A percentile compares a stretch with the other conserved stretches of the same genome.
Evolutionary conservation across 2,888 invertebrate species (phyloP).

Genomic region (Polydrusus tereticollis): DNA sequence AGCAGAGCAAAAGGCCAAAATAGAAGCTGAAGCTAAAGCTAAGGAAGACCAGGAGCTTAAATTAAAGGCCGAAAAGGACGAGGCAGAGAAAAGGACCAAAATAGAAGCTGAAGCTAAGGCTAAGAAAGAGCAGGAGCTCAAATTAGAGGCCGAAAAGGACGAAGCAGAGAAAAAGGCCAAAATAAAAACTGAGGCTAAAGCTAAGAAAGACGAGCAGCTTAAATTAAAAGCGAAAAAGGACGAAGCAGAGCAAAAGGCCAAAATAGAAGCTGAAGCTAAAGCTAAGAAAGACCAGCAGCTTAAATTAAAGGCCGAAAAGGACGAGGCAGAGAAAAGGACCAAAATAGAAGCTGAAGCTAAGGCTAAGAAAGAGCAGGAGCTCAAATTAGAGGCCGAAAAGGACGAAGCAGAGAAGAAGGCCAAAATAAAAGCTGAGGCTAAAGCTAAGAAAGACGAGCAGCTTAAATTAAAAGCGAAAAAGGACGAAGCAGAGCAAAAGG

Average conservation of each 20-base stretch:
- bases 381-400: conserved; percentile 46
- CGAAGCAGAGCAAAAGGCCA: conserved; percentile 42
- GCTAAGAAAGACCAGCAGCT: conserved; percentile 47
- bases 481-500: conserved; percentile 36
- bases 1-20: not conserved
- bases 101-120: conserved; percentile 44
- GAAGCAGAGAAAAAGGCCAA: conserved; percentile 44
- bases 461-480: conserved; percentile 40
- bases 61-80: conserved; percentile 40
- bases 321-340: conserved; percentile 40
- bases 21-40: conserved; percentile 36
- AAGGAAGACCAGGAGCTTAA: conserved; percentile 31
- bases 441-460: conserved; percentile 40
- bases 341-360: conserved; percentile 47
- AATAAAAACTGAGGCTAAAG: conserved; percentile 43
- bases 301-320: conserved; percentile 50
- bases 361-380: conserved; percentile 47
- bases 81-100: conserved; percentile 49
- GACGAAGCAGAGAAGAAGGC: conserved; percentile 28
- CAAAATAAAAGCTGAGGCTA: conserved; percentile 43
- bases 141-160: conserved; percentile 30
- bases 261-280: conserved; percentile 23
- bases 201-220: conserved; percentile 42
- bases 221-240: conserved; percentile 47
- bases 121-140: conserved; percentile 41